Evolutionary conservation across 1,140 invertebrate species (phyloP).

Genomic region (Drosophila bocki): DNA sequence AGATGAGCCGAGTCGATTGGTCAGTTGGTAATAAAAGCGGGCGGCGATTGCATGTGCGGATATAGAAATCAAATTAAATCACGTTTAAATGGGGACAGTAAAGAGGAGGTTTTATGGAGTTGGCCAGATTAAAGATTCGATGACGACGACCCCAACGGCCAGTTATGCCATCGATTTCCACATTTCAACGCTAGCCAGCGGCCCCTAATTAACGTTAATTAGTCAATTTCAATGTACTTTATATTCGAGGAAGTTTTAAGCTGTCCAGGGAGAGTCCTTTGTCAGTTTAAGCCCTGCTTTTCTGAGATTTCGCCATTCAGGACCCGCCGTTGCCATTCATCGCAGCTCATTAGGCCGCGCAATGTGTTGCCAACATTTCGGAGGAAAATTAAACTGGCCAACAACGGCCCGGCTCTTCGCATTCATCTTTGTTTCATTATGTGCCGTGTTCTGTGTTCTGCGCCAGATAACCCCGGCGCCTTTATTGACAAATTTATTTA

Average conservation of each 20-base stretch:
- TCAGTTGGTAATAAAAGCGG: constrained; percentile 62
- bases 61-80: constrained; percentile 72
- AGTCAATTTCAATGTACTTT: constrained; percentile 14
- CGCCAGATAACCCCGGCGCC: constrained; percentile 39
- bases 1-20: constrained; percentile 69
- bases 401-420: constrained; percentile 23
- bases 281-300: constrained; percentile 14
- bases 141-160: background rate
- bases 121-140: constrained; percentile 3
- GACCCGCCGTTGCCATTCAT: constrained; percentile 34
- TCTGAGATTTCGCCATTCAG: constrained; percentile 14
- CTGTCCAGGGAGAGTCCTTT: constrained; percentile 18
- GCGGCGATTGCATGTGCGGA: constrained; percentile 34
- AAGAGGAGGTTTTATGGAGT: constrained; percentile 25
- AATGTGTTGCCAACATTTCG: constrained; percentile 60
- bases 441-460: constrained; percentile 27
- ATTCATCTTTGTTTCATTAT: constrained; percentile 80
- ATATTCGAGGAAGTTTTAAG: constrained; percentile 34
- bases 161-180: constrained; percentile 7
- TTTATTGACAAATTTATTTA: constrained; percentile 82
- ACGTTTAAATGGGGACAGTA: constrained; percentile 55
- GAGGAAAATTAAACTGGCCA: constrained; percentile 63
- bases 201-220: constrained; percentile 47
- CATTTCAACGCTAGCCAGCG: constrained; percentile 1
- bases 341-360: constrained; percentile 62